phyloP scores from a whole-genome alignment of 1,140 invertebrate species.

The Drosophila suzukii region DNA sequence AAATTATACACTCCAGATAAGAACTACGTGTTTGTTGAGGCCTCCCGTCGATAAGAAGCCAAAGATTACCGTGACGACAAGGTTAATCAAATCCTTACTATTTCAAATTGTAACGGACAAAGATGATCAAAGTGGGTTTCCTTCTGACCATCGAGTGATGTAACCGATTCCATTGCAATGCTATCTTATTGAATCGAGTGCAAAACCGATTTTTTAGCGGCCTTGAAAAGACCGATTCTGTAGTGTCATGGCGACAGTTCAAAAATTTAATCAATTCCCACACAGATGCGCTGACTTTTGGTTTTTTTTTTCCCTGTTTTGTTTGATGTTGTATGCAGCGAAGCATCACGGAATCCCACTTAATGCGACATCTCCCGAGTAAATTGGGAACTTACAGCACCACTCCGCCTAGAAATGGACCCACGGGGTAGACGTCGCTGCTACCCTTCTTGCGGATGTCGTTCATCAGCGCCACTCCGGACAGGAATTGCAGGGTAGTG shows the following conservation, averaged over 20 bases:
- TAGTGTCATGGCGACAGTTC: constrained; percentile 69
- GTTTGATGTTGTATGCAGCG: constrained; percentile 16
- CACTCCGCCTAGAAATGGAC: constrained; percentile 90
- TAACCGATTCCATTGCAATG: constrained; percentile 33
- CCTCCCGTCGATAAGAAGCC: constrained; percentile 34
- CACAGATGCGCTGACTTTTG: constrained; percentile 18
- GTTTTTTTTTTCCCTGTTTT: neutral
- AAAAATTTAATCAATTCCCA: constrained; percentile 74
- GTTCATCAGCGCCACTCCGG: constrained; percentile 88
- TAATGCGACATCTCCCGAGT: constrained; percentile 87
- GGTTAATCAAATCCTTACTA: neutral
- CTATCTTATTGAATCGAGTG: constrained; percentile 24
- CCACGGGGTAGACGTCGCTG: constrained; percentile 87
- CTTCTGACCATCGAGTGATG: constrained; percentile 15
- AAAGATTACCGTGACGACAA: constrained; percentile 27
- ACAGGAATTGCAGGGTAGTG: constrained; percentile 88
- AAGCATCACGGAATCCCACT: constrained; percentile 39
- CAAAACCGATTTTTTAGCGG: constrained; percentile 29
- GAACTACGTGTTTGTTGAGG: constrained; percentile 33
- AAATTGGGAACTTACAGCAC: constrained; percentile 86
- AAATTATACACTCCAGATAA: constrained; percentile 41
- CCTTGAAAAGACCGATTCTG: constrained; percentile 49
- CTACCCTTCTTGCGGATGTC: constrained; percentile 88
- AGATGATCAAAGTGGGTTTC: constrained; percentile 8
- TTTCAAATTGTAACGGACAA: constrained; percentile 35